Conservation (phyloP, 2,113 vertebrate genomes). For the Oplegnathus fasciatus region DNA sequence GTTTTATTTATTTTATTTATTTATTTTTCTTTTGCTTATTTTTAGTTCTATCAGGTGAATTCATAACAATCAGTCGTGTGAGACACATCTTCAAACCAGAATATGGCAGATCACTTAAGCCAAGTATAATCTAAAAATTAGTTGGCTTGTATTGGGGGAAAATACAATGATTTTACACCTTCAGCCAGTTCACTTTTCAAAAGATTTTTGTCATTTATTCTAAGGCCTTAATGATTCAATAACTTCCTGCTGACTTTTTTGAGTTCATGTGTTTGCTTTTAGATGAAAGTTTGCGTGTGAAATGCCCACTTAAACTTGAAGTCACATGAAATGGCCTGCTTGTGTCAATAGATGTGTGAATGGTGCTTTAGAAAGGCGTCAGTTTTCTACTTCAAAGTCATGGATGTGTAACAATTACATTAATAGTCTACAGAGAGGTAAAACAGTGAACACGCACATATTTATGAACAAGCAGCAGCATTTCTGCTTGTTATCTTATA, state of each 20-base stretch:
- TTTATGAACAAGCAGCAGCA: not conserved
- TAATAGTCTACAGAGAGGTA: not conserved
- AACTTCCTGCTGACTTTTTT: not conserved
- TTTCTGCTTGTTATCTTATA: constrained; percentile 3
- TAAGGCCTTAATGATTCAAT: not conserved
- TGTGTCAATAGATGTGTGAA: not conserved
- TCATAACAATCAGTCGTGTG: not conserved
- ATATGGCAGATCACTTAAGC: not conserved
- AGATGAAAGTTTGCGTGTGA: not conserved
- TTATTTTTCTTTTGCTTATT: not conserved
- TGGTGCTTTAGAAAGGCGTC: not conserved
- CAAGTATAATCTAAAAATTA: not conserved
- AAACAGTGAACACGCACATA: not conserved
- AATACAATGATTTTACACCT: not conserved
- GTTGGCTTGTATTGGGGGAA: not conserved
- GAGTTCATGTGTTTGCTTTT: not conserved
- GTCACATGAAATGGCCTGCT: not conserved
- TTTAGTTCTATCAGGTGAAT: not conserved
- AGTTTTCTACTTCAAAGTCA: constrained; percentile 12
- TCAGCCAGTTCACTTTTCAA: not conserved
- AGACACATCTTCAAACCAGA: not conserved
- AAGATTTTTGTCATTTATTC: not conserved
- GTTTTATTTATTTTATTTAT: not conserved
- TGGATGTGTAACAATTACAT: constrained; percentile 14
- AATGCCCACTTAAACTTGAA: constrained; percentile 3